Conservation (phyloP, 2,888 invertebrate genomes). For the Drosophila percnosoma region DNA sequence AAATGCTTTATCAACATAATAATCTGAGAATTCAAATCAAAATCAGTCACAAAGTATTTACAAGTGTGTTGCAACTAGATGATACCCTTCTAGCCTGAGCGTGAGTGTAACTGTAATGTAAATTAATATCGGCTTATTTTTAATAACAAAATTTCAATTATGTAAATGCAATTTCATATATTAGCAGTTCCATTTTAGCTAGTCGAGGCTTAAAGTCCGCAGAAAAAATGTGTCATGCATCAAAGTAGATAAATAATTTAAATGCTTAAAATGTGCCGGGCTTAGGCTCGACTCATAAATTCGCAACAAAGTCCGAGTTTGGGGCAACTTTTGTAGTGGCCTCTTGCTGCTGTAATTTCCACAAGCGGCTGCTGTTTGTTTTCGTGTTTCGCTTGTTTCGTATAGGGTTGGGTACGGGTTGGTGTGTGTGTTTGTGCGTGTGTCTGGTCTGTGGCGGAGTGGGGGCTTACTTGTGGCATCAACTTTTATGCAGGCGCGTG, state of each 20-base stretch:
- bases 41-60: background rate
- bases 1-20: background rate
- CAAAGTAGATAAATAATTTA: slow-evolving; percentile 27
- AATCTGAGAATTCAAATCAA: background rate
- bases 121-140: slow-evolving; percentile 46
- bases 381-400: slow-evolving; percentile 6
- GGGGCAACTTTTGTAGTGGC: slow-evolving; percentile 52
- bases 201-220: slow-evolving; percentile 9
- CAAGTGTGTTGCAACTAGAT: background rate
- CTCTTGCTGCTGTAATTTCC: slow-evolving; percentile 66
- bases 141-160: slow-evolving; percentile 57
- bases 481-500: slow-evolving; percentile 62
- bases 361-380: slow-evolving; percentile 65
- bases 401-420: background rate
- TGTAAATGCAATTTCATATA: slow-evolving; percentile 47
- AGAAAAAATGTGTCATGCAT: slow-evolving; percentile 5
- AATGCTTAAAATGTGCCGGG: slow-evolving; percentile 20
- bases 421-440: slow-evolving; percentile 3
- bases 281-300: slow-evolving; percentile 31
- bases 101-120: slow-evolving; percentile 14
- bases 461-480: slow-evolving; percentile 21
- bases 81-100: background rate
- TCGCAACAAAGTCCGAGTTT: slow-evolving; percentile 33
- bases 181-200: slow-evolving; percentile 27
- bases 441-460: background rate